Conservation (phyloP, 2,888 invertebrate genomes). For the Lithophane socia region DNA sequence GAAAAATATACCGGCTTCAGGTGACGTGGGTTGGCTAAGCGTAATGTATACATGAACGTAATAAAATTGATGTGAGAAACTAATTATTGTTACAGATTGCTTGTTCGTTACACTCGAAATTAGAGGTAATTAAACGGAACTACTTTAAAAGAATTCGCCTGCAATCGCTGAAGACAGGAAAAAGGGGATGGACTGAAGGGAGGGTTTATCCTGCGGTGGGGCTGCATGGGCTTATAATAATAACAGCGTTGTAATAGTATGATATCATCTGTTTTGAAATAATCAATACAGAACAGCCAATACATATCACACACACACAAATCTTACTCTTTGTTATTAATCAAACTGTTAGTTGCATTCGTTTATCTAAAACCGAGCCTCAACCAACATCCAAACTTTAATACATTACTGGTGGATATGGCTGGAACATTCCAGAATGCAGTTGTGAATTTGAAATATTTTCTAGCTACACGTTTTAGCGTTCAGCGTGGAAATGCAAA, state of each 20-base stretch:
- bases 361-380: conserved; percentile 20
- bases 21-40: conserved; percentile 42
- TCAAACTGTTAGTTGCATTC: conserved; percentile 3
- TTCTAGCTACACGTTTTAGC: conserved; percentile 29
- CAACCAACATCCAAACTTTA: conserved; percentile 38
- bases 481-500: conserved; percentile 29
- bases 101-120: not conserved
- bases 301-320: not conserved
- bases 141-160: too few species aligned
- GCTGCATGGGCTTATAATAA: not conserved
- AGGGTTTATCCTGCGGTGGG: too few species aligned
- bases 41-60: conserved; percentile 28
- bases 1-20: conserved; percentile 60
- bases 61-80: conserved; percentile 38
- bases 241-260: not conserved
- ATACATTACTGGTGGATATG: conserved; percentile 42
- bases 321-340: not conserved
- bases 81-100: conserved; percentile 41
- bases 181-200: not conserved
- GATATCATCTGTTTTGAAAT: not conserved
- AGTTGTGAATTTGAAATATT: conserved; percentile 37
- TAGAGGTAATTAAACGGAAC: not conserved
- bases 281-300: not conserved
- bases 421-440: conserved; percentile 19
- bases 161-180: not conserved